Evolutionary conservation across 2,113 vertebrate species (phyloP).

Genomic region (Bos javanicus): DNA sequence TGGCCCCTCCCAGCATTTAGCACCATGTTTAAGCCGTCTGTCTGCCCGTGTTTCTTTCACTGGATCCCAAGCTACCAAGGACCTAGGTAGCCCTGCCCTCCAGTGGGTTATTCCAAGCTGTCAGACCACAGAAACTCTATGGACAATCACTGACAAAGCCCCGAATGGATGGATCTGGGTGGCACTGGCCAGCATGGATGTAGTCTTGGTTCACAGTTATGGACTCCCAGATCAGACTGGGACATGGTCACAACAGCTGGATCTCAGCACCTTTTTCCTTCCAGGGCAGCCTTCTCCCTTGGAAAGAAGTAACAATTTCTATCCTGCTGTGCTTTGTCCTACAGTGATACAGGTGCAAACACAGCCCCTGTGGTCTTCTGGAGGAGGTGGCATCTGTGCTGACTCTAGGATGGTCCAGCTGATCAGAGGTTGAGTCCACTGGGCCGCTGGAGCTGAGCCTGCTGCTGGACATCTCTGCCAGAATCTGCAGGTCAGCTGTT

Average conservation of each 20-base stretch:
- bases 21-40: rapidly evolving
- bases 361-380: neutral
- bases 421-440: neutral
- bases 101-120: neutral
- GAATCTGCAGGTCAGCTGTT: neutral
- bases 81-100: too few species aligned
- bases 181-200: rapidly evolving
- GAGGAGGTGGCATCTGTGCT: neutral
- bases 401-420: rapidly evolving
- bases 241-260: neutral
- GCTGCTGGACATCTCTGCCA: neutral
- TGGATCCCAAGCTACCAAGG: neutral
- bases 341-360: rapidly evolving
- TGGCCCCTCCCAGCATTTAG: rapidly evolving
- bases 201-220: neutral
- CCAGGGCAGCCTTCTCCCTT: too few species aligned
- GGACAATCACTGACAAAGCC: rapidly evolving
- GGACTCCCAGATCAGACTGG: rapidly evolving
- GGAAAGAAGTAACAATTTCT: rapidly evolving
- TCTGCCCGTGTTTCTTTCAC: neutral
- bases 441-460: too few species aligned
- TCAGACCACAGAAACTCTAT: rapidly evolving
- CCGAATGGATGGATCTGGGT: too few species aligned
- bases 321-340: rapidly evolving
- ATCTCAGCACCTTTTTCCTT: rapidly evolving